These are phyloP conservation scores for Galleria mellonella DNA, from an alignment of 1,140 invertebrate species.

Conservation along the genomic window DNA sequence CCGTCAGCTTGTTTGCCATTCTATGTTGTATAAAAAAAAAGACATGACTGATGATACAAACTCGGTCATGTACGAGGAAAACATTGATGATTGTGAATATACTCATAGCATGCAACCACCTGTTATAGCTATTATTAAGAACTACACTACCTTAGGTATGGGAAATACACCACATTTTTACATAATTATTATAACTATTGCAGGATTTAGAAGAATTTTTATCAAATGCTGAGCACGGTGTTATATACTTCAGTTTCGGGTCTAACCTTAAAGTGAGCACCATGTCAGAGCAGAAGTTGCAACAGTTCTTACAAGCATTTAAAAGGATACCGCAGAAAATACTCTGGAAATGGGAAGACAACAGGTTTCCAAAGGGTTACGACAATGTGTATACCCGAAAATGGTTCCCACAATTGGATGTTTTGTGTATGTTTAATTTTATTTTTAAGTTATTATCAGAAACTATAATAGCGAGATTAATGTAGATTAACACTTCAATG, in stretches of 20 bases:
- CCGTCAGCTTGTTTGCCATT: too few species aligned
- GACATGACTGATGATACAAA: too few species aligned
- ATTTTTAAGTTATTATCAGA: neutral
- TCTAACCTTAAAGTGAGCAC: constrained; percentile 57
- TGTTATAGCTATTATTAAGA: too few species aligned
- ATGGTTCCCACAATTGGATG: constrained; percentile 80
- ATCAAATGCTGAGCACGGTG: constrained; percentile 72
- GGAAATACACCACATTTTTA: neutral
- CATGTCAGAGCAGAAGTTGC: constrained; percentile 61
- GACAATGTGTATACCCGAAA: constrained; percentile 76
- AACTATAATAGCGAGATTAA: too few species aligned
- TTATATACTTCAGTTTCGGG: constrained; percentile 78
- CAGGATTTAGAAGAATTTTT: constrained; percentile 76
- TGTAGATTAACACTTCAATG: too few species aligned
- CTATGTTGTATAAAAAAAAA: too few species aligned
- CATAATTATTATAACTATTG: too few species aligned
- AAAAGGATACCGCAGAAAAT: constrained; percentile 75
- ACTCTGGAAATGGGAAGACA: constrained; percentile 79
- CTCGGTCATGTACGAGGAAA: too few species aligned
- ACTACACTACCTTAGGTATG: too few species aligned
- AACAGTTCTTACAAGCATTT: constrained; percentile 72
- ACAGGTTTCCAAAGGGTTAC: constrained; percentile 49
- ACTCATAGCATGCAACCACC: too few species aligned
- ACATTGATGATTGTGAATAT: too few species aligned
- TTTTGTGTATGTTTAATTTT: constrained; percentile 63